These are phyloP conservation scores for Sinodicranocentrus sp. DNA, from an alignment of 2,888 invertebrate genomes.

Conservation along the genomic window DNA sequence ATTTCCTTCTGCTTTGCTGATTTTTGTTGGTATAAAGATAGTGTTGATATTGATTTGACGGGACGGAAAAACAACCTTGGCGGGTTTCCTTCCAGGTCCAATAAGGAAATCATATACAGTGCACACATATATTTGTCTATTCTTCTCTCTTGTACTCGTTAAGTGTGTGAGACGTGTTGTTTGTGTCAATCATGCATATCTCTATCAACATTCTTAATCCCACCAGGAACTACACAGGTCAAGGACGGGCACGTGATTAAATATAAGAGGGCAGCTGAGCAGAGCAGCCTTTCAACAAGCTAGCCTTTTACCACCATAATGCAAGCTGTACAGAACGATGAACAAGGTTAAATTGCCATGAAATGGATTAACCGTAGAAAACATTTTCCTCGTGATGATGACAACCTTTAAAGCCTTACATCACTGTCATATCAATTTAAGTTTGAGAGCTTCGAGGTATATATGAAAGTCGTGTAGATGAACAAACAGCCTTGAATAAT, in stretches of 20 bases:
- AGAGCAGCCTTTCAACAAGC: background rate
- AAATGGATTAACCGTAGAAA: background rate
- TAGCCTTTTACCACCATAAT: background rate
- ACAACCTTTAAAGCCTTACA: background rate
- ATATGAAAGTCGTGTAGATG: background rate
- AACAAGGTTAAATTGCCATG: slow-evolving; percentile 18
- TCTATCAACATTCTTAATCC: background rate
- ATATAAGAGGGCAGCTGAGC: background rate
- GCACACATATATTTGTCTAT: too few species aligned
- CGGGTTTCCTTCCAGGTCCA: too few species aligned
- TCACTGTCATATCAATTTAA: background rate
- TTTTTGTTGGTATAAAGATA: background rate
- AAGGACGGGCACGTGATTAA: background rate
- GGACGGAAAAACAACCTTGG: background rate
- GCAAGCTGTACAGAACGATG: background rate
- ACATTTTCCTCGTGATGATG: background rate
- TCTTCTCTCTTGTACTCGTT: too few species aligned
- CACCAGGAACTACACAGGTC: background rate
- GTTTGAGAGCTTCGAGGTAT: background rate
- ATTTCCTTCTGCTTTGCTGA: too few species aligned
- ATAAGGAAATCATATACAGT: too few species aligned
- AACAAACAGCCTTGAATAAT: background rate
- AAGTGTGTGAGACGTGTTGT: background rate
- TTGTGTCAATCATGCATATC: background rate
- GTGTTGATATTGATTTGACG: background rate